These are phyloP conservation scores for Buphagus erythrorhynchus DNA, from an alignment of 2,797 vertebrate species.

Conservation along the genomic window DNA sequence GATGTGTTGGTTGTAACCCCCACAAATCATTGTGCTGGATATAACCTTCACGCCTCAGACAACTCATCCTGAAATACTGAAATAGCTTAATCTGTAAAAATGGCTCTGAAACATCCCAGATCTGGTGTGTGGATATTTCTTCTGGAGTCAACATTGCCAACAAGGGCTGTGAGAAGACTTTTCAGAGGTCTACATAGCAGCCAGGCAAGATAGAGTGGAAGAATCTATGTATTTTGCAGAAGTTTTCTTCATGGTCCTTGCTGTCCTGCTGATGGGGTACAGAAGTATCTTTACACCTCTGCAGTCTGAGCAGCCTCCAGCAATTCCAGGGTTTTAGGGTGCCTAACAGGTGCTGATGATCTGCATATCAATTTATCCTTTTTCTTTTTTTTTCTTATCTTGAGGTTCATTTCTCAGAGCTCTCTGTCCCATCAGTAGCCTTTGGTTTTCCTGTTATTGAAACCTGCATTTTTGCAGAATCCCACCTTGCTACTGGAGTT, in stretches of 20 bases:
- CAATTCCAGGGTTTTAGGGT: not conserved
- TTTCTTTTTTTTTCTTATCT: not conserved
- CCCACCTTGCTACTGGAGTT: not conserved
- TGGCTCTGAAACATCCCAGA: not conserved
- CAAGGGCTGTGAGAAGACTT: not conserved
- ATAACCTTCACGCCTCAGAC: not conserved
- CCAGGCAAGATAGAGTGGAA: not conserved
- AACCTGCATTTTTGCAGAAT: not conserved
- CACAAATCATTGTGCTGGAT: slow-evolving; percentile 4
- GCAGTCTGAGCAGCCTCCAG: not conserved
- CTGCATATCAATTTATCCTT: not conserved
- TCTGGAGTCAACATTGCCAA: not conserved
- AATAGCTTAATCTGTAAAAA: not conserved
- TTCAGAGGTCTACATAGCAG: not conserved
- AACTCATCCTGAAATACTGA: not conserved
- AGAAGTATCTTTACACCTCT: not conserved
- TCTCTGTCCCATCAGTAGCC: not conserved
- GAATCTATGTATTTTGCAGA: not conserved
- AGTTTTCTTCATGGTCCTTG: not conserved
- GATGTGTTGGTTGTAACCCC: not conserved
- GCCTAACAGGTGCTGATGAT: not conserved
- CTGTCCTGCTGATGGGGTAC: not conserved
- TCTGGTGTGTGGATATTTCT: not conserved
- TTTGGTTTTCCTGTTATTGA: not conserved
- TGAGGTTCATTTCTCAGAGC: accelerated